Base-by-base conservation (phyloP, 2,888 invertebrate species). In the Dryocosmus kuriphilus region DNA sequence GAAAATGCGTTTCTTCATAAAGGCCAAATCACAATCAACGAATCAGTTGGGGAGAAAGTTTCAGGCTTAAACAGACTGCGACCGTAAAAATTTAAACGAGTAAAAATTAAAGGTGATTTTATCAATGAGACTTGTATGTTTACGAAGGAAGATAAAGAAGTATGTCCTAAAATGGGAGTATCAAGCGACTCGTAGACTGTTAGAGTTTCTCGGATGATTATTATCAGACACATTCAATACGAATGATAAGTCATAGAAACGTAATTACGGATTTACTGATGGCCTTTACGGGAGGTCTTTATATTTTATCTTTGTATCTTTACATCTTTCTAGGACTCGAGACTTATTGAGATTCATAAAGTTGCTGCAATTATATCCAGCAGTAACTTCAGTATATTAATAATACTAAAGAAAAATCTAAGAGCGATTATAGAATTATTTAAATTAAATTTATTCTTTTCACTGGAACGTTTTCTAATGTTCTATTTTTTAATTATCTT, bases 81-180 rank as follows among this genome's bases (percentile, higher is more conserved):
- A 71, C 30, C 71, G 30, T 27, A 71, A 71, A 71, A 71, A 71
- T 62, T 24, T 0, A 30, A 61, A 46, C 27, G 38, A 41, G 24
- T 65, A 65, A 65, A 24, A 38, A 65, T 41, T 71, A 27, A 32
- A 71, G 1, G 57, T 51, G 71, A 71, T 71, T 51, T 71, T 71
- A 71, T 71, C 71, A 71, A 51, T 51, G 71, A 71, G 51, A 71
- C 71, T 51, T 71, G 67, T 67, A 67, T 46, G 51, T 71, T 51
- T 46, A n/a, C 41, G 19, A 71, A 71, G n/a, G 51, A 71, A 51
- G 71, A 71, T 71, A 71, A 71, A 32, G 71, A 71, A 22, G 30
- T 30, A 51, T 30, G 71, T 9, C 46, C 71, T 19, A 51, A 71
- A 71, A 71, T 71, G 51, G 71, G 46, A 67, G 67, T 67, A 67